A percentile compares a stretch with the other conserved stretches of the same genome.
phyloP scores from a whole-genome alignment of 1,140 invertebrate genomes.

The Microplitis mediator region DNA sequence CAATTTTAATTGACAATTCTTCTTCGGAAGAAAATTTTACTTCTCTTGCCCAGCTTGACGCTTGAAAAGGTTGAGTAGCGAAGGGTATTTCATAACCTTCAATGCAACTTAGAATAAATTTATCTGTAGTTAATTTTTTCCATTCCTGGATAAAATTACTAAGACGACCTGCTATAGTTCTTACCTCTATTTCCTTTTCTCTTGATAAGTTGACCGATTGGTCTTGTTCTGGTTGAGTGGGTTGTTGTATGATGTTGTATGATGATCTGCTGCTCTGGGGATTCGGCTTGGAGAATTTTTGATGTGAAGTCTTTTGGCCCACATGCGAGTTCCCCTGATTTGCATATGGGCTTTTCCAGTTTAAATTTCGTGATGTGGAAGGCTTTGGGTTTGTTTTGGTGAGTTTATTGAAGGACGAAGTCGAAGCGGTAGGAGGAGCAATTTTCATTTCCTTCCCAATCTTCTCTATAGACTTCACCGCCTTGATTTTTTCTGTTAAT shows the following conservation, averaged over 20 bases:
- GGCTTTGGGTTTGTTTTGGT: neutral
- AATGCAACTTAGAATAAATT: neutral
- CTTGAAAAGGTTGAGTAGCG: neutral
- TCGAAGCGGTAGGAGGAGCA: neutral
- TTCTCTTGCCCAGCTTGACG: neutral
- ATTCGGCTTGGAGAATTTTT: constrained; percentile 2
- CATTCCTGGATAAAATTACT: constrained; percentile 3
- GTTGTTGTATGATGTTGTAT: neutral
- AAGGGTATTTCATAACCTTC: neutral
- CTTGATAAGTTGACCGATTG: neutral
- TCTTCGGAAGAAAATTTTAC: neutral
- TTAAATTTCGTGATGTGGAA: neutral
- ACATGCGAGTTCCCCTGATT: constrained; percentile 13
- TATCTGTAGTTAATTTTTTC: neutral
- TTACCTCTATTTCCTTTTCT: neutral
- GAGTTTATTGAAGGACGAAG: neutral
- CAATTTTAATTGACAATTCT: neutral
- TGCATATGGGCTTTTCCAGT: constrained; percentile 15
- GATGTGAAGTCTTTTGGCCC: constrained; percentile 4
- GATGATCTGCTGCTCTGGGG: neutral
- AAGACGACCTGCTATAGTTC: constrained; percentile 11
- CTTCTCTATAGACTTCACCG: constrained; percentile 16
- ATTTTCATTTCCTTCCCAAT: constrained; percentile 14
- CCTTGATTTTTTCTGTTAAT: constrained; percentile 1
- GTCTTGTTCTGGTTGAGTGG: constrained; percentile 2